These are phyloP conservation scores for Rhogogaster chlorosoma DNA, from an alignment of 2,888 invertebrate genomes.

Conservation along the genomic window DNA sequence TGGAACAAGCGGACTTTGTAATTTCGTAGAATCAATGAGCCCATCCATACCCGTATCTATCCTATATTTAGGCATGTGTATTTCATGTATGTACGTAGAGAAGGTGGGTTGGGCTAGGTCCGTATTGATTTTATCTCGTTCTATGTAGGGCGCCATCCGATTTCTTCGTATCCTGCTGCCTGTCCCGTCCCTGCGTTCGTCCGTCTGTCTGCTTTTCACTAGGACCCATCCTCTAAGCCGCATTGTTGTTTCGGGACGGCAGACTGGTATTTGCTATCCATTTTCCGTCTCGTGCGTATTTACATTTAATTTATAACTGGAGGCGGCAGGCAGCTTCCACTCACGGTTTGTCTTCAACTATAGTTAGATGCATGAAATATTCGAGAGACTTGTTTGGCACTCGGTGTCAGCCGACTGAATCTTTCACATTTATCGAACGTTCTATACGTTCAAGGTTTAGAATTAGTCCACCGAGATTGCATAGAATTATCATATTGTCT, in stretches of 20 bases:
- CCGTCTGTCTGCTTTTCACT: constrained; percentile 56
- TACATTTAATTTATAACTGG: constrained; percentile 67
- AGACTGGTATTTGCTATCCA: constrained; percentile 64
- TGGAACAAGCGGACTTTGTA: neutral
- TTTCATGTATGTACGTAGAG: neutral
- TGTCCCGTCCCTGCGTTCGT: constrained; percentile 31
- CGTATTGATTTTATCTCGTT: constrained; percentile 49
- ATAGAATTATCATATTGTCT: neutral
- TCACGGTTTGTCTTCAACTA: constrained; percentile 50
- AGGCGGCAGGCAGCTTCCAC: constrained; percentile 35
- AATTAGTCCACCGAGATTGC: neutral
- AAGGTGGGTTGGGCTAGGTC: constrained; percentile 30
- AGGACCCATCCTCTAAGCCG: constrained; percentile 59
- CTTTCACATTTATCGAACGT: neutral
- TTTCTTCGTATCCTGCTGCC: constrained; percentile 37
- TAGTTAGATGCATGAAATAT: constrained; percentile 43
- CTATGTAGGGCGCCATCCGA: constrained; percentile 28
- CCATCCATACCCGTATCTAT: neutral
- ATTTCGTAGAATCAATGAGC: neutral
- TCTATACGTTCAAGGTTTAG: neutral
- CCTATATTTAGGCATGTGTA: neutral
- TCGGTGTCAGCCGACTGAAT: neutral
- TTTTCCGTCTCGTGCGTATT: constrained; percentile 64
- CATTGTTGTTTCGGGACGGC: constrained; percentile 65
- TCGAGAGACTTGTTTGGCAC: constrained; percentile 22